A percentile compares a stretch with the other conserved stretches of the same genome.
Evolutionary conservation across 1,140 invertebrate species (phyloP).

Genomic region (Procambarus clarkii): DNA sequence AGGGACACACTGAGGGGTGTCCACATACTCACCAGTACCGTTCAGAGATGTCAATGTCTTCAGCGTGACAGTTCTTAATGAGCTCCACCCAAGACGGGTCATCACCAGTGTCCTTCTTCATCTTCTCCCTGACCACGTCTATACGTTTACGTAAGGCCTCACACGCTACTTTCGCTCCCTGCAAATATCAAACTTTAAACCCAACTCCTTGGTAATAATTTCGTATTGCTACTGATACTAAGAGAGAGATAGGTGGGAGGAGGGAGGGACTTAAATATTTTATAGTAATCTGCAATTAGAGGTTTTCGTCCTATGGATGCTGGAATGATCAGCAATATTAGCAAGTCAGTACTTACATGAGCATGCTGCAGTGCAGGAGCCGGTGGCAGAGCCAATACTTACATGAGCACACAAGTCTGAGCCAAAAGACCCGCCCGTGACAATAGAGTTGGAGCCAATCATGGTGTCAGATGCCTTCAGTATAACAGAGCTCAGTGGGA

Average conservation of each 20-base stretch:
- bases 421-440: slow-evolving; percentile 75
- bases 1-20: too few relatives aligned
- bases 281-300: too few relatives aligned
- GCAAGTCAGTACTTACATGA: slow-evolving; percentile 9
- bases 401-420: slow-evolving; percentile 64
- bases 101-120: slow-evolving; percentile 80
- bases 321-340: neutral
- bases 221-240: too few relatives aligned
- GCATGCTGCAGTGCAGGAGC: too few relatives aligned
- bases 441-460: slow-evolving; percentile 74
- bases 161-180: slow-evolving; percentile 65
- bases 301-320: neutral
- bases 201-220: too few relatives aligned
- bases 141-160: slow-evolving; percentile 44
- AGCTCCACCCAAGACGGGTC: slow-evolving; percentile 83
- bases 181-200: neutral
- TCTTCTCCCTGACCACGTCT: slow-evolving; percentile 78
- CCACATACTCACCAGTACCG: slow-evolving; percentile 77
- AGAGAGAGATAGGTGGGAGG: neutral
- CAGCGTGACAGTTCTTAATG: slow-evolving; percentile 79
- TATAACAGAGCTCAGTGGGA: slow-evolving; percentile 75
- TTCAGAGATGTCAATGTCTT: slow-evolving; percentile 82
- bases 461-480: slow-evolving; percentile 74
- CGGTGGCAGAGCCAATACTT: slow-evolving; percentile 1
- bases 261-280: too few relatives aligned